Percentiles rank a stretch among this genome's conserved stretches.
Conservation (phyloP, 2,797 vertebrate species). For the Gambusia yucatana region DNA sequence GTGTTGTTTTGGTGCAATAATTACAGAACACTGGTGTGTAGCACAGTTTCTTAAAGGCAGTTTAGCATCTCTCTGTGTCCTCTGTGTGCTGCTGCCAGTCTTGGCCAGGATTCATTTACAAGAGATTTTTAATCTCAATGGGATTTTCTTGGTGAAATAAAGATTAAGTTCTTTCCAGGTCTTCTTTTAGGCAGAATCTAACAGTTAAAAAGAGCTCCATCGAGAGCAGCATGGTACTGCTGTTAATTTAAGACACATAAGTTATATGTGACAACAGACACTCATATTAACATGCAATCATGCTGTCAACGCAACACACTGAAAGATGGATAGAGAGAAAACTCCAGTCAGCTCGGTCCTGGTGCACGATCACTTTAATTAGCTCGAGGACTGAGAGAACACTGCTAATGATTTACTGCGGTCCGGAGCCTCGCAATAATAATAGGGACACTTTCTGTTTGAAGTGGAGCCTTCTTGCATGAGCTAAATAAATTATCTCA, state of each 20-base stretch:
- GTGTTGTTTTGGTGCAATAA: slow-evolving; percentile 33
- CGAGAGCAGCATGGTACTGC: slow-evolving; percentile 35
- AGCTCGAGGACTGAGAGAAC: slow-evolving; percentile 39
- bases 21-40: slow-evolving; percentile 52
- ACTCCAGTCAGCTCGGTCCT: slow-evolving; percentile 39
- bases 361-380: slow-evolving; percentile 32
- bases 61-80: slow-evolving; percentile 28
- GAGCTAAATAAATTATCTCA: slow-evolving; percentile 20
- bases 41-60: slow-evolving; percentile 38
- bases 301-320: slow-evolving; percentile 54
- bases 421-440: slow-evolving; percentile 18
- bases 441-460: slow-evolving; percentile 10
- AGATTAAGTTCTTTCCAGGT: slow-evolving; percentile 4
- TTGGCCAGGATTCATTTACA: no score
- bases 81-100: no score
- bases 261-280: slow-evolving; percentile 55
- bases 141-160: no score
- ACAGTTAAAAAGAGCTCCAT: background rate
- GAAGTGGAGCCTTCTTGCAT: slow-evolving; percentile 36
- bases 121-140: background rate
- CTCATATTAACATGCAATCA: slow-evolving; percentile 60
- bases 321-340: slow-evolving; percentile 51
- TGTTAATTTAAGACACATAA: slow-evolving; percentile 49
- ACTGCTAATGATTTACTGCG: slow-evolving; percentile 20
- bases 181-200: slow-evolving; percentile 38